phyloP scores from a whole-genome alignment of 2,888 invertebrate genomes.

The Drosophila recens region DNA sequence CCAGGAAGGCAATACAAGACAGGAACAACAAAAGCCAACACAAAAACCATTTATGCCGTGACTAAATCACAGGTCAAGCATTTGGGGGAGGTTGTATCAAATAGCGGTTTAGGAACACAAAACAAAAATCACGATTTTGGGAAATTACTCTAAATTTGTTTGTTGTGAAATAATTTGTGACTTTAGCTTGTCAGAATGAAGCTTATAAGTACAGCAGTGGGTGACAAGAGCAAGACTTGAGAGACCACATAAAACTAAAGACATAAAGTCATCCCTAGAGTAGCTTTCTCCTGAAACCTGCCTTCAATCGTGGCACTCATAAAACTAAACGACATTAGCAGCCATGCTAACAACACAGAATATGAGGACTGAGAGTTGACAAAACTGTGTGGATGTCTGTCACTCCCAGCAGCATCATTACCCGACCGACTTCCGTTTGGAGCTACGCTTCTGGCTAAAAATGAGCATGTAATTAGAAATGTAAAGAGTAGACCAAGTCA shows the following conservation, averaged over 20 bases:
- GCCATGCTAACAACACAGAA: slow-evolving; percentile 49
- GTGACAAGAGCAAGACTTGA: slow-evolving; percentile 16
- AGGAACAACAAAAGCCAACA: slow-evolving; percentile 17
- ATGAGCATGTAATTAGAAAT: slow-evolving; percentile 76
- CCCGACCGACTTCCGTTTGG: slow-evolving; percentile 46
- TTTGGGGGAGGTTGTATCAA: slow-evolving; percentile 16
- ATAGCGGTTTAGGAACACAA: slow-evolving; percentile 4
- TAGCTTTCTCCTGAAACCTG: not conserved
- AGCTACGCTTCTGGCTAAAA: slow-evolving; percentile 62
- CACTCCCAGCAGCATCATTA: slow-evolving; percentile 36
- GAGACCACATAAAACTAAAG: slow-evolving; percentile 48
- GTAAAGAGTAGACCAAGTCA: slow-evolving; percentile 55
- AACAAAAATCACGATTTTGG: not conserved
- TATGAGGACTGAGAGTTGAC: slow-evolving; percentile 22
- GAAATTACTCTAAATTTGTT: no score
- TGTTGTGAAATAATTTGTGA: no score
- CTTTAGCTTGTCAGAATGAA: no score
- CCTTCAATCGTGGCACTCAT: slow-evolving; percentile 21
- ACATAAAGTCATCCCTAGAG: slow-evolving; percentile 46
- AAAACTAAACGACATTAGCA: slow-evolving; percentile 56
- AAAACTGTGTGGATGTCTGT: not conserved
- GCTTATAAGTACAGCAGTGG: not conserved
- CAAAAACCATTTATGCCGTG: slow-evolving; percentile 20
- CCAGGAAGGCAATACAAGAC: slow-evolving; percentile 25
- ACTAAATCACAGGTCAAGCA: slow-evolving; percentile 27